Base-by-base conservation (phyloP, 2,888 invertebrate species). In the Tiphia femorata region DNA sequence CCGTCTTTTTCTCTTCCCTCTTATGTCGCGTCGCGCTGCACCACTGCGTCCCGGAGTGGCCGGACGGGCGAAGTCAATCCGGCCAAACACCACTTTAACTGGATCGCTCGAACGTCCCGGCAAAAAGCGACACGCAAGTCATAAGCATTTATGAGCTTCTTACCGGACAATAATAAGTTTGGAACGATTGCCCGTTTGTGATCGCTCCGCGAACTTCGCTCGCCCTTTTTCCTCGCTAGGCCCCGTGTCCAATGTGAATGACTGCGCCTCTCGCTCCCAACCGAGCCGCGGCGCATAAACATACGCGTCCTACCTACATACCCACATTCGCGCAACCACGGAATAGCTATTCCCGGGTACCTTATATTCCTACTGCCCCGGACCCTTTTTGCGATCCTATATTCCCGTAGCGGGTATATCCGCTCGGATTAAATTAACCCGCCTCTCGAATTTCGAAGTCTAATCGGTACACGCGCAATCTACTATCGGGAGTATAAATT, bases 141-240 rank as follows among this genome's bases (percentile, higher is more conserved):
- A 67, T 70, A 67, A 65, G 70, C 72, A 72, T 75, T 62, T 69
- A 75, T 71, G 71, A 74, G 74, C 72, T 74, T 75, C 71, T 75
- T 76, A 58, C 58, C 17, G n/a, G 53, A 27, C 49, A 62, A 68
- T 74, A 70, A 75, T 75, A 72, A 71, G 72, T 71, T 71, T 51
- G 42, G 69, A 68, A 52, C 55, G 70, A 75, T 72, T 66, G 72
- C 29, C 59, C 56, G 62, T 59, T 62, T 63, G 64, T 61, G 47
- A 43, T 14, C 41, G 44, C n/a, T n/a, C n/a, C n/a, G n/a, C n/a
- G n/a, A n/a, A n/a, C n/a, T n/a, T n/a, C n/a, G 12, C 19, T 25
- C 6, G 21, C 17, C 16, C 41, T 35, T 29, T 40, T 44, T 14
- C 21, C 33, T 33, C 46, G 29, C 33, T 33, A 14, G 12, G 19